Conservation (phyloP, 2,797 vertebrate species). For the Sitta carolinensis region DNA sequence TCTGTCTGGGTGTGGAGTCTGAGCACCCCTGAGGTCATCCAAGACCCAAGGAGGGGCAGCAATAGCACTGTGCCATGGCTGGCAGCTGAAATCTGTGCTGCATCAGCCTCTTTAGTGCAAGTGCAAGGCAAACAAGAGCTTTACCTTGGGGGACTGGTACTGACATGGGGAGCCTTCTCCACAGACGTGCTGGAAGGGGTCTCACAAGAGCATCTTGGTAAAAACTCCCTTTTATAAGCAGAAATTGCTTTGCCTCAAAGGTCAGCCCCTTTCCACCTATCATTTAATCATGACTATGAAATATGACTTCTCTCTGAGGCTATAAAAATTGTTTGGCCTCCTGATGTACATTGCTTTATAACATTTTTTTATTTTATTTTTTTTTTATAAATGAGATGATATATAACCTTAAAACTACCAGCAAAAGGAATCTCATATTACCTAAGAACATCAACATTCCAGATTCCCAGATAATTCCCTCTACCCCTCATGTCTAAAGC, state of each 20-base stretch:
- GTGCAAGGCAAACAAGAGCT: background rate
- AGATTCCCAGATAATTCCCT: background rate
- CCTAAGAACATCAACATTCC: background rate
- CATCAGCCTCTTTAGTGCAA: background rate
- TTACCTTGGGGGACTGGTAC: background rate
- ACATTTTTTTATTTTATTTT: background rate
- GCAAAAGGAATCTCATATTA: background rate
- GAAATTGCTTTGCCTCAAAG: constrained; percentile 8
- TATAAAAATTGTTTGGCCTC: background rate
- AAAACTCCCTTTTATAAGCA: background rate
- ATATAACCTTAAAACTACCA: background rate
- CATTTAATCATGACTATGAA: background rate
- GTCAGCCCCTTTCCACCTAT: background rate
- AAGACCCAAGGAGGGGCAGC: background rate
- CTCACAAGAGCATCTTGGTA: background rate
- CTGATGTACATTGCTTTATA: background rate
- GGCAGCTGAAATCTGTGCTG: background rate
- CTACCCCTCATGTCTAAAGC: background rate
- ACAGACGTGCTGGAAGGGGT: background rate
- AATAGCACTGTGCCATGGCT: background rate
- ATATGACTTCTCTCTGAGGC: background rate
- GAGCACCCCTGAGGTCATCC: background rate
- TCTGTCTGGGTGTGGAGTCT: background rate
- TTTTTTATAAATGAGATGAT: background rate
- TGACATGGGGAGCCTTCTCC: background rate